Base-by-base conservation (phyloP, 2,888 invertebrate genomes). In the Thymelicus lineola region DNA sequence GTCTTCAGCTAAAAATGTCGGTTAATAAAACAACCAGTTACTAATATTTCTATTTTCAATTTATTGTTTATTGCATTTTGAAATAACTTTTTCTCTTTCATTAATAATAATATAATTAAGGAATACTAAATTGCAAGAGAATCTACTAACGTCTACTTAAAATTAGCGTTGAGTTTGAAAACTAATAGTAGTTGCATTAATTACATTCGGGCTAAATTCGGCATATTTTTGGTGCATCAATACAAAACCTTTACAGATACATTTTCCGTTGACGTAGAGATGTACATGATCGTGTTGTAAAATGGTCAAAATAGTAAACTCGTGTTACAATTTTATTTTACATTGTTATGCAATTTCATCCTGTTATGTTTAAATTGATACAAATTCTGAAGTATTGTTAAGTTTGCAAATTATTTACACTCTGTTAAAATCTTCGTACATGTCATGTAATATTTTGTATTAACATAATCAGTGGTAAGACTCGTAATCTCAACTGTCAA, bases 1-100 rank as follows among this genome's bases (percentile, higher is more conserved):
- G 28, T 28, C 28, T 28, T 28, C 28, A 28, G 3, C 1, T 28
- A 28, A 28, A 46, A 55, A 61, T 14, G 35, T 64, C 71, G 12
- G 17, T 14, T 42, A 90, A 88, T 89, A 82, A 88, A 88, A 89
- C 89, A 84, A 85, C 79, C 73, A 68, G 72, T 72, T 88, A 87
- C 92, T 93, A 93, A 88, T 91, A 89, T 87, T 87, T 89, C 91
- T 92, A 92, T 92, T 89, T 89, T 88, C 88, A 88, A 86, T 90
- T 90, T 89, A 90, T 91, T 91, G 91, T 91, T 90, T 89, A 91
- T 90, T 90, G 86, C 87, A 90, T 90, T 90, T 86, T 83, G 88
- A 90, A 91, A 90, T 89, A 87, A 91, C 87, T 82, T 87, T 85
- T 86, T 84, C 78, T 84, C 81, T 79, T 88, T 92, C 80, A 88